Evolutionary conservation across 2,113 vertebrate species (phyloP).

Genomic region (Grus americana): DNA sequence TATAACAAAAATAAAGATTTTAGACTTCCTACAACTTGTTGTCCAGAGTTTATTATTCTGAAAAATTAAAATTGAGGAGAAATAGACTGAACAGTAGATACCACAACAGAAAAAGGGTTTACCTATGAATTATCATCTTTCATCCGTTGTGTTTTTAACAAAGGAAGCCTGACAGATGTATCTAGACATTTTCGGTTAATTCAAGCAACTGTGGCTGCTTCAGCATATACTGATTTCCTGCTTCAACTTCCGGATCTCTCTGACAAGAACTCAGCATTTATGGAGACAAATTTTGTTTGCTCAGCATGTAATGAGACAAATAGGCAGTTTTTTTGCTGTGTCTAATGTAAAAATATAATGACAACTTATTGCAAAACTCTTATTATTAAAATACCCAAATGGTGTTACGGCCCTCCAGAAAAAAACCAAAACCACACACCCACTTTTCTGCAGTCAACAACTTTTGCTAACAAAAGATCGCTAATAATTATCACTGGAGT

Average conservation of each 20-base stretch:
- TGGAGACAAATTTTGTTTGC: not conserved
- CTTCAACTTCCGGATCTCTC: not conserved
- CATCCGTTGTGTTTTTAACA: not conserved
- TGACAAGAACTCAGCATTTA: not conserved
- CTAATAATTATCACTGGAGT: not conserved
- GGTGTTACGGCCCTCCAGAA: not conserved
- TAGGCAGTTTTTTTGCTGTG: not conserved
- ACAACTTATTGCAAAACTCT: not conserved
- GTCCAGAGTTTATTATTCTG: not conserved
- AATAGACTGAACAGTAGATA: not conserved
- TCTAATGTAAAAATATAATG: not conserved
- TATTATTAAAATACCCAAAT: not conserved
- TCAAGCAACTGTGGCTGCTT: conserved; percentile 1
- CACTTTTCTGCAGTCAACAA: not conserved
- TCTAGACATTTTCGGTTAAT: not conserved
- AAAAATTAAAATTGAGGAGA: not conserved
- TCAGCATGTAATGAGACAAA: not conserved
- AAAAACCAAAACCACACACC: not conserved
- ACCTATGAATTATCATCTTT: not conserved
- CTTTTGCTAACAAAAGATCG: not conserved
- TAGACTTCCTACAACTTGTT: not conserved
- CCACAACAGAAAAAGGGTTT: not conserved
- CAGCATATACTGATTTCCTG: conserved; percentile 48
- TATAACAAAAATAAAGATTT: not conserved
- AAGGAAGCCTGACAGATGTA: not conserved